Conservation (phyloP, 2,888 invertebrate species). For the Tethea ocularis region DNA sequence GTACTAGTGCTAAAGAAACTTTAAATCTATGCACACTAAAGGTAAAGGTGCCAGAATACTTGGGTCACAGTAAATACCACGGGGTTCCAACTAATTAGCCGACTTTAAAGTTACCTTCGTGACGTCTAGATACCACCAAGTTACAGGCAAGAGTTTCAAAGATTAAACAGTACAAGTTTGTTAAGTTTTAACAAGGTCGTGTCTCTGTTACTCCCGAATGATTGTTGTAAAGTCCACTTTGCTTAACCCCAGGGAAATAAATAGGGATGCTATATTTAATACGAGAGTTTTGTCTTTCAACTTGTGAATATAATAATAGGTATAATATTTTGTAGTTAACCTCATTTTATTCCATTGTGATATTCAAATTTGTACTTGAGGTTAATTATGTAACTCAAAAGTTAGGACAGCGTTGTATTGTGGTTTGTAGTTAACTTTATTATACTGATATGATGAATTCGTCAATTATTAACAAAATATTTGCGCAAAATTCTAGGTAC, state of each 20-base stretch:
- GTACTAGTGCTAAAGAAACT: not conserved
- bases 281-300: constrained; percentile 46
- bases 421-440: not conserved
- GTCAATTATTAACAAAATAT: too few species aligned
- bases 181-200: constrained; percentile 59
- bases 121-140: constrained; percentile 44
- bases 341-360: not conserved
- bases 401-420: not conserved
- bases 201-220: constrained; percentile 56
- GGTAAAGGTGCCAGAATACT: constrained; percentile 7
- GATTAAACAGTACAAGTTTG: constrained; percentile 66
- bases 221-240: constrained; percentile 63
- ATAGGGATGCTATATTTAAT: constrained; percentile 58
- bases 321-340: not conserved
- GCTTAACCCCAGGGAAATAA: constrained; percentile 63
- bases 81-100: constrained; percentile 36
- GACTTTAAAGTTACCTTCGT: constrained; percentile 47
- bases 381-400: not conserved
- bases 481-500: too few species aligned
- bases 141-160: constrained; percentile 50
- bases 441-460: too few species aligned
- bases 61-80: constrained; percentile 6
- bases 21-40: not conserved
- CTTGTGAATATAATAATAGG: constrained; percentile 45
- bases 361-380: not conserved